These are phyloP conservation scores for Cryptotis parvus DNA, from an alignment of 2,113 vertebrate species.

Conservation along the genomic window DNA sequence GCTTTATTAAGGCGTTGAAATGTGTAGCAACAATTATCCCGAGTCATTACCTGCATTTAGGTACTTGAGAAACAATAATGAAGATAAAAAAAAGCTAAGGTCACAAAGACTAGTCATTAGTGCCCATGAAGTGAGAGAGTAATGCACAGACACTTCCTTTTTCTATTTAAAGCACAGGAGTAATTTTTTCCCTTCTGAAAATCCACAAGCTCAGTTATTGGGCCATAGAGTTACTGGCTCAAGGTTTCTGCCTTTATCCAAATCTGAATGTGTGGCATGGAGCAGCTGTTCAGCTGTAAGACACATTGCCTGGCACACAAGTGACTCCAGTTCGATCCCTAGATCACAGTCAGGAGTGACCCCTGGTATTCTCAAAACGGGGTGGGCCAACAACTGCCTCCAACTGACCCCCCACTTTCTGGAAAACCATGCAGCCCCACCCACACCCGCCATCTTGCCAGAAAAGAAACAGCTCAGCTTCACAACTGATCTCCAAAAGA, in stretches of 20 bases:
- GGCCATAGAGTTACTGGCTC: neutral
- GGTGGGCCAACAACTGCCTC: too few species aligned
- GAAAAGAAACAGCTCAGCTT: too few species aligned
- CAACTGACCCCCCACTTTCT: too few species aligned
- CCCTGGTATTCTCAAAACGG: too few species aligned
- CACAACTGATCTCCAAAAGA: too few species aligned
- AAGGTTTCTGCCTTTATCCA: neutral
- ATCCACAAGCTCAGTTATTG: neutral
- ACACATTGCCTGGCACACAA: too few species aligned
- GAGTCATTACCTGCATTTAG: neutral
- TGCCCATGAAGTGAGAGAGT: neutral
- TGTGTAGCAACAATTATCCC: neutral
- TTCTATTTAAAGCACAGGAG: neutral
- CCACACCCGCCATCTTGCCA: too few species aligned
- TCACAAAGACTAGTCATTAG: neutral
- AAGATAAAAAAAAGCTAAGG: constrained; percentile 21
- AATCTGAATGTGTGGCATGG: neutral
- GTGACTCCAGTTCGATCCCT: too few species aligned
- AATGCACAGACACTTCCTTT: too few species aligned
- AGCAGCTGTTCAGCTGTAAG: too few species aligned
- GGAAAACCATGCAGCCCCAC: too few species aligned
- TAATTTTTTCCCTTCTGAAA: neutral
- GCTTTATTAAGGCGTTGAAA: neutral
- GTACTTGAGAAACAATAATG: neutral
- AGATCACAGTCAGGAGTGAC: too few species aligned